phyloP scores from a whole-genome alignment of 2,113 vertebrate species.

The Dromaius novaehollandiae region DNA sequence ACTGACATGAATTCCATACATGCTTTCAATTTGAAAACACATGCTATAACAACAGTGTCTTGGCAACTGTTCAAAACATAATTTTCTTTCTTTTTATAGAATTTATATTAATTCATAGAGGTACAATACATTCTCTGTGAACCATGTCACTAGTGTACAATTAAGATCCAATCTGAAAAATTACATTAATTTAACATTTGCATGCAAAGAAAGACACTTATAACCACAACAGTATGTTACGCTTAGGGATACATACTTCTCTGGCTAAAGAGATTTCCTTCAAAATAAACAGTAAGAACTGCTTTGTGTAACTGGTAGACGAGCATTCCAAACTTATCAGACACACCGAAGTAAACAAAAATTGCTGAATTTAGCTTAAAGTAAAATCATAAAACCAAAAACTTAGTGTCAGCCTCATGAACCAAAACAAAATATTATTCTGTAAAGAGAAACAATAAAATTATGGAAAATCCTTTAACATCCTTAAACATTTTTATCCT shows the following conservation, averaged over 20 bases:
- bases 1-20: constrained; percentile 46
- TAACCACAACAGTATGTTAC: background rate
- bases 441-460: background rate
- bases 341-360: background rate
- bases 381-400: background rate
- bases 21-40: constrained; percentile 41
- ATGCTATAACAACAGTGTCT: background rate
- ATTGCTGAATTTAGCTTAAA: background rate
- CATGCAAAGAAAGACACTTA: background rate
- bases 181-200: constrained; percentile 22
- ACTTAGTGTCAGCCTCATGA: background rate
- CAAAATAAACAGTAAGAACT: background rate
- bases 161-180: constrained; percentile 36
- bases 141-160: constrained; percentile 33
- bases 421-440: background rate
- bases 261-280: background rate
- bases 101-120: constrained; percentile 10
- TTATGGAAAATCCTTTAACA: background rate
- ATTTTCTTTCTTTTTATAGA: constrained; percentile 16
- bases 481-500: background rate
- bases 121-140: constrained; percentile 22
- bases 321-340: background rate
- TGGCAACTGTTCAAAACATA: constrained; percentile 10
- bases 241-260: background rate
- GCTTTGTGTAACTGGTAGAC: background rate